Base-by-base conservation (phyloP, 2,113 vertebrate genomes). In the Porphyrio hochstetteri region DNA sequence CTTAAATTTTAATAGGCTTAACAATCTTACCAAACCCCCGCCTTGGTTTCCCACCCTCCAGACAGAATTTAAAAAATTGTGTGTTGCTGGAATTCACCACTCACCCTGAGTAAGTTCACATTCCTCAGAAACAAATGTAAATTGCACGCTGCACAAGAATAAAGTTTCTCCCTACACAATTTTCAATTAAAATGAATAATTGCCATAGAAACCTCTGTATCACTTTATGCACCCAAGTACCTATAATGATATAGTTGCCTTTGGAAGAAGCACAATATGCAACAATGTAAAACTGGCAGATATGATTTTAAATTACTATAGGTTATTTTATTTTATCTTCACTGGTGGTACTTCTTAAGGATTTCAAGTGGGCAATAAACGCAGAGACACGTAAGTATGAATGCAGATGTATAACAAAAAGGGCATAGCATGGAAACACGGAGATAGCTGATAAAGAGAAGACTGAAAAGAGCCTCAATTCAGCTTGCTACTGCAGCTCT, bases 121-220 rank as follows among this genome's bases (percentile, higher is more conserved):
- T 84, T 91, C 69, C 86, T 88, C 57, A 67, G 86, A 93, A 96
- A 93, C 29, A 94, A 77, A 93, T 86, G 76, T 33, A 84, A 50
- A 96, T 84, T 82, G 15, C 1, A 6, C 84, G 57, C 69, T 86
- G 59, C 48, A 71, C 78, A 91, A 87, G 70, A 83, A 93, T 59
- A 6, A 7, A 82, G 35, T 57, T 92, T 92, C 94, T 75, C 24
- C 70, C 31, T 80, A n/a, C 35, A 68, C 46, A 92, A 50, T 96
- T 96, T 97, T 96, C 81, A 88, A 90, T 95, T 96, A 93, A 91
- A 88, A 94, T 92, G 72, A 91, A 86, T 93, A 96, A 96, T 96
- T 95, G 88, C 67, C 53, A 86, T 65, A 71, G 88, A 95, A 97
- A 95, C 89, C 23, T 68, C 46, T 2, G 0, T 69, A 85, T 92